These are phyloP conservation scores for Notospermus geniculatus DNA, from an alignment of 1,140 invertebrate species.

Conservation along the genomic window DNA sequence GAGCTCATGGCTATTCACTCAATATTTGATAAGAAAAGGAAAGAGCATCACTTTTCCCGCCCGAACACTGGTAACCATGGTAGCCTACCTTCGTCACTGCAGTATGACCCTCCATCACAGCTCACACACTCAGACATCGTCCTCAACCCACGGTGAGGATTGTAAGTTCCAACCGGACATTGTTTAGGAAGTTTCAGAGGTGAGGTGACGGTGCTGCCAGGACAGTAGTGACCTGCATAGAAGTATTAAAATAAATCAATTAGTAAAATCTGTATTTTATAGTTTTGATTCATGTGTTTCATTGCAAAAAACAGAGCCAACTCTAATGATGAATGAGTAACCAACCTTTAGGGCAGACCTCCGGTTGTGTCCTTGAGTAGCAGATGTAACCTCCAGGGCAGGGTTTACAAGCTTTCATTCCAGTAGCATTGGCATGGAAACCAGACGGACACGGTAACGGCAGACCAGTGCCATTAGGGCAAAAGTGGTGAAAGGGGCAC, in stretches of 20 bases:
- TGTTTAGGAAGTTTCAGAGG: slow-evolving; percentile 28
- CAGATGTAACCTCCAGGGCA: slow-evolving; percentile 45
- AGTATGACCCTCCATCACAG: slow-evolving; percentile 46
- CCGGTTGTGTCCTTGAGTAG: slow-evolving; percentile 33
- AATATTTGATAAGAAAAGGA: too few species aligned
- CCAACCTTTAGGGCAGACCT: slow-evolving; percentile 45
- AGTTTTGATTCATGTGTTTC: too few species aligned
- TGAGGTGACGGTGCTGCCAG: slow-evolving; percentile 33
- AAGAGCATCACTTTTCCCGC: too few species aligned
- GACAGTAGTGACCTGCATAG: slow-evolving; percentile 46
- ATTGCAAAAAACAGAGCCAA: too few species aligned
- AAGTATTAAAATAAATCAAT: too few species aligned
- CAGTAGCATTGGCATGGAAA: slow-evolving; percentile 43
- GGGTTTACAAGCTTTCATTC: slow-evolving; percentile 34
- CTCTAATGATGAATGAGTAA: background rate
- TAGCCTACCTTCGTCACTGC: slow-evolving; percentile 23
- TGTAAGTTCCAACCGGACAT: slow-evolving; percentile 42
- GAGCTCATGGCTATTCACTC: too few species aligned
- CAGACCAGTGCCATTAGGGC: slow-evolving; percentile 28
- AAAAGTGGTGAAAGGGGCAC: slow-evolving; percentile 43
- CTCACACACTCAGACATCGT: slow-evolving; percentile 30
- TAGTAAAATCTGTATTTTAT: too few species aligned
- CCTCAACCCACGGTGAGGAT: slow-evolving; percentile 32
- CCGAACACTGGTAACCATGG: too few species aligned
- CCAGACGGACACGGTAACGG: slow-evolving; percentile 37